These are phyloP conservation scores for Tyrannus savana DNA, from an alignment of 2,113 vertebrate genomes.

Conservation along the genomic window DNA sequence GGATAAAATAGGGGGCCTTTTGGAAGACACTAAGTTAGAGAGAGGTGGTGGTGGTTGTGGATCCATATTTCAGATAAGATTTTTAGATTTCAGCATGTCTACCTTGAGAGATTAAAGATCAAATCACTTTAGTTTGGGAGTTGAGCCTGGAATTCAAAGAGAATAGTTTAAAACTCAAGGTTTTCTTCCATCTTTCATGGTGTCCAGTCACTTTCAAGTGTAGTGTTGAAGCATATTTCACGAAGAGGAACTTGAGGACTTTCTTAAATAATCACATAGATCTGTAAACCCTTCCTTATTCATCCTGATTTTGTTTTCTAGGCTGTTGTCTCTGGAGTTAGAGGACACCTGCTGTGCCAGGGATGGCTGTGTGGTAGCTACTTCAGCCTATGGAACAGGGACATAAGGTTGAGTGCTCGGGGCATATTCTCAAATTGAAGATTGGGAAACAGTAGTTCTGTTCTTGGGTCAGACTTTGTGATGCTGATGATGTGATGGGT, in stretches of 20 bases:
- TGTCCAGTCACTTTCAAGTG: not conserved
- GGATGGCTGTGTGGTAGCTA: not conserved
- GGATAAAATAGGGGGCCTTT: not conserved
- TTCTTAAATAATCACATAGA: not conserved
- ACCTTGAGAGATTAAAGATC: not conserved
- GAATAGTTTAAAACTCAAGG: not conserved
- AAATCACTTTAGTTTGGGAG: not conserved
- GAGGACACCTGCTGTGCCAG: not conserved
- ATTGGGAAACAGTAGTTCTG: not conserved
- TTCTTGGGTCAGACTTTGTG: not conserved
- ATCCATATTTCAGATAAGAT: not conserved
- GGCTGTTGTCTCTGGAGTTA: not conserved
- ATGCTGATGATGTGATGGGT: not conserved
- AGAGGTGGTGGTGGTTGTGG: not conserved
- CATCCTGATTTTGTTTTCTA: not conserved
- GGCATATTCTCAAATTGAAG: not conserved
- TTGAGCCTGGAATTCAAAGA: not conserved
- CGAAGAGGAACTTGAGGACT: not conserved
- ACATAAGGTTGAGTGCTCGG: not conserved
- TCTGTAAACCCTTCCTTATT: not conserved
- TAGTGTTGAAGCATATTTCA: not conserved
- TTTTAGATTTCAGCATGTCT: not conserved
- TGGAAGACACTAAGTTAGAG: not conserved
- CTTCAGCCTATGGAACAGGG: not conserved
- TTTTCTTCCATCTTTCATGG: not conserved